Conservation (phyloP, 1,140 invertebrate species). For the Caenorhabditis briggsae region DNA sequence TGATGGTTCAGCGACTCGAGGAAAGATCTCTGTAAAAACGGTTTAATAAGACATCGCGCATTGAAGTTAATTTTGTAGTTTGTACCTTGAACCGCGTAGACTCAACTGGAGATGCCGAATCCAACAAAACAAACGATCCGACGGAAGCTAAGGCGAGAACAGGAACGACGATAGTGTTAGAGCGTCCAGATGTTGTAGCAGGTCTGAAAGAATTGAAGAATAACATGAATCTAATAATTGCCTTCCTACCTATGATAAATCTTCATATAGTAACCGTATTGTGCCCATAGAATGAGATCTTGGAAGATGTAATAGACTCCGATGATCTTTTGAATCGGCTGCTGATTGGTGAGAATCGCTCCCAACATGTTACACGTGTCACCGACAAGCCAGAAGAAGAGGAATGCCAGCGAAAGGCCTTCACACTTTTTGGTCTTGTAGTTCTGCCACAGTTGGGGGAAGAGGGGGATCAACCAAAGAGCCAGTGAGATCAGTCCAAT, state of each 20-base stretch:
- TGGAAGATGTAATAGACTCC: constrained; percentile 78
- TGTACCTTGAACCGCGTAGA: background rate
- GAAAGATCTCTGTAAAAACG: constrained; percentile 41
- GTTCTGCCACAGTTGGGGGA: constrained; percentile 68
- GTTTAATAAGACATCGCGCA: too few relatives aligned
- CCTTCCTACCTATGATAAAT: constrained; percentile 66
- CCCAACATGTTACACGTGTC: constrained; percentile 78
- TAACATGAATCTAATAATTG: background rate
- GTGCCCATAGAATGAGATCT: constrained; percentile 73
- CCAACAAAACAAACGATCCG: constrained; percentile 57
- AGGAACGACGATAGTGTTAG: constrained; percentile 65
- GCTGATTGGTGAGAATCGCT: constrained; percentile 76
- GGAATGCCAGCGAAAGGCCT: constrained; percentile 64
- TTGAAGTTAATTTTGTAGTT: too few relatives aligned
- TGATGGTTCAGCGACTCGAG: constrained; percentile 55
- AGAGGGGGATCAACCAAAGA: constrained; percentile 67
- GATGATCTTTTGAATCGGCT: constrained; percentile 77
- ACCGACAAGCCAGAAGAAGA: constrained; percentile 71
- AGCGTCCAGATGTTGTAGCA: constrained; percentile 65
- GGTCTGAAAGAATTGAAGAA: constrained; percentile 42
- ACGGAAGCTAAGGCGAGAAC: constrained; percentile 62
- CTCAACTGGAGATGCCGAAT: constrained; percentile 30
- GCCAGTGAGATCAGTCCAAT: constrained; percentile 66
- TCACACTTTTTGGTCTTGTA: constrained; percentile 66
- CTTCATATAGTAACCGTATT: constrained; percentile 74